A percentile compares a stretch with the other conserved stretches of the same genome.
Evolutionary conservation across 2,797 vertebrate species (phyloP).

Genomic region (Mus caroli): DNA sequence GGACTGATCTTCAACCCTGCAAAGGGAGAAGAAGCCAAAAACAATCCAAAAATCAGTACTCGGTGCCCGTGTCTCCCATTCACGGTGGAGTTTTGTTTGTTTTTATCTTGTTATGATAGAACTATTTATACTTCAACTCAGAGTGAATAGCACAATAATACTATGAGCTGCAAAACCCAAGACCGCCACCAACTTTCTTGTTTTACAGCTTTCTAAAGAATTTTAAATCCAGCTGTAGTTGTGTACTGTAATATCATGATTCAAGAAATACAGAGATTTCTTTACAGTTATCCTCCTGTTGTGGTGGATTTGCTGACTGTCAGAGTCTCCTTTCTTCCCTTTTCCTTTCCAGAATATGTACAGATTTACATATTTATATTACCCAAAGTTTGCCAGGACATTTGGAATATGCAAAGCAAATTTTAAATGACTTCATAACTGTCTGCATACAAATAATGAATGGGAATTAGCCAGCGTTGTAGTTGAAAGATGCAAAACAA

Average conservation of each 20-base stretch:
- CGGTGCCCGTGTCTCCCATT: background rate
- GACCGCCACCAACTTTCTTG: background rate
- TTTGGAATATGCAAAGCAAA: slow-evolving; percentile 51
- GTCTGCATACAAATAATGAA: background rate
- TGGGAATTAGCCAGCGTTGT: background rate
- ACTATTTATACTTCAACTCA: slow-evolving; percentile 22
- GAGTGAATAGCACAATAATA: slow-evolving; percentile 1
- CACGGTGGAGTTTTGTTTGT: background rate
- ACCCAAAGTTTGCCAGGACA: background rate
- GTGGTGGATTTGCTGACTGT: slow-evolving; percentile 21
- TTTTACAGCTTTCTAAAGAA: slow-evolving; percentile 42
- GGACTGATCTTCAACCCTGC: background rate
- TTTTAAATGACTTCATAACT: background rate
- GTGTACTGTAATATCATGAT: background rate
- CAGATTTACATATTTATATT: background rate
- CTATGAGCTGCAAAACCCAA: background rate
- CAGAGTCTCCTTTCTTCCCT: background rate
- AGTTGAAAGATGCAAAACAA: background rate
- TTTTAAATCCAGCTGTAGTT: slow-evolving; percentile 51
- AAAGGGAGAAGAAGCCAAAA: background rate
- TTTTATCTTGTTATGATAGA: background rate
- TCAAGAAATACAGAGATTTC: background rate
- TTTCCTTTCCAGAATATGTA: background rate
- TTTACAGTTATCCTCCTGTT: background rate
- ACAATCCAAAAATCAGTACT: background rate